A percentile compares a stretch with the other conserved stretches of the same genome.
Conservation (phyloP, 2,888 invertebrate genomes). For the Aporophyla nigra region DNA sequence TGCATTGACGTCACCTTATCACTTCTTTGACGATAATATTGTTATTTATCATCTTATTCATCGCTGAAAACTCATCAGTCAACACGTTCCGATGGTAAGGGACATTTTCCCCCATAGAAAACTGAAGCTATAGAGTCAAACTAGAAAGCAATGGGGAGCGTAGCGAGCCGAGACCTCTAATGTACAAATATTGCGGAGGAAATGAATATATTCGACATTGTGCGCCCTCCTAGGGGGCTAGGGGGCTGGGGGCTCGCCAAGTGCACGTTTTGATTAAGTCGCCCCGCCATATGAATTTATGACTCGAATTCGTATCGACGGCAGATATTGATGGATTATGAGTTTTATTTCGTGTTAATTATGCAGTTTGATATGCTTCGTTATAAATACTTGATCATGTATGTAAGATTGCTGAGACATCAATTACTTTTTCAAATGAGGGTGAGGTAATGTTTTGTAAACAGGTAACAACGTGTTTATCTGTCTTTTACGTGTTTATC, state of each 20-base stretch:
- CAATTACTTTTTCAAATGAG: neutral
- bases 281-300: constrained; percentile 85
- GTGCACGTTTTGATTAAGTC: constrained; percentile 89
- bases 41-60: too few relatives aligned
- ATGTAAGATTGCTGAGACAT: constrained; percentile 14
- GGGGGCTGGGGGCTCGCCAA: constrained; percentile 68
- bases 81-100: constrained; percentile 70
- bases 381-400: constrained; percentile 25
- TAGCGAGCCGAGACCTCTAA: constrained; percentile 90
- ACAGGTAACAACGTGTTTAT: neutral
- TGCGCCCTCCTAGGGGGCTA: constrained; percentile 59
- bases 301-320: constrained; percentile 77
- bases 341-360: constrained; percentile 72
- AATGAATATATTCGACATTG: constrained; percentile 88
- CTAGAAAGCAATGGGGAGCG: constrained; percentile 80
- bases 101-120: constrained; percentile 74
- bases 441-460: neutral
- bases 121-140: constrained; percentile 83
- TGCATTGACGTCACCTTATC: constrained; percentile 24
- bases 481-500: neutral
- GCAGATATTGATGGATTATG: constrained; percentile 74
- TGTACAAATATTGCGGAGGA: constrained; percentile 91
- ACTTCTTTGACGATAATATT: constrained; percentile 20
- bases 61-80: neutral
- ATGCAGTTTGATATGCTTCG: constrained; percentile 35